phyloP scores from a whole-genome alignment of 2,888 invertebrate species.

The Auanema freiburgensis region DNA sequence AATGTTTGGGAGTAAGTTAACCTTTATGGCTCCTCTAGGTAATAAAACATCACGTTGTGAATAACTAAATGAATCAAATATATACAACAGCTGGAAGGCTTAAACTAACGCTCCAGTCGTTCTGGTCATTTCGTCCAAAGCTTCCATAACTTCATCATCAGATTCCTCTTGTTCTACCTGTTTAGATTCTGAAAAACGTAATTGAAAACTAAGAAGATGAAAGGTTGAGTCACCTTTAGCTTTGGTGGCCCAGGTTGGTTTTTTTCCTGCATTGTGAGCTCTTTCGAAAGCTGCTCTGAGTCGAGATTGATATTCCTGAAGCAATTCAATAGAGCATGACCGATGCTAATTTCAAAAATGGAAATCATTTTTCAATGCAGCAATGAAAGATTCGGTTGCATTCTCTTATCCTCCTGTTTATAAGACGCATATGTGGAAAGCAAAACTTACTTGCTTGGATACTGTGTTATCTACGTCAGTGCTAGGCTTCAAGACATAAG shows the following conservation, averaged over 20 bases:
- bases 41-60: constrained; percentile 5
- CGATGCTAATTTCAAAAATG: not conserved
- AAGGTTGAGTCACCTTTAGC: constrained; percentile 1
- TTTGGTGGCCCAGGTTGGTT: constrained; percentile 33
- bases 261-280: constrained; percentile 30
- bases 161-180: constrained; percentile 31
- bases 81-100: not conserved
- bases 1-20: constrained; percentile 13
- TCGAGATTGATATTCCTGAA: constrained; percentile 32
- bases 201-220: not conserved
- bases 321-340: not conserved
- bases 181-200: constrained; percentile 5
- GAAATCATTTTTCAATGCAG: too few species aligned
- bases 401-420: too few species aligned
- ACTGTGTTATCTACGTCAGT: constrained; percentile 29
- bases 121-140: constrained; percentile 19
- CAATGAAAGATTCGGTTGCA: too few species aligned
- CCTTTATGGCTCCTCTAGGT: constrained; percentile 10
- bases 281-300: constrained; percentile 33
- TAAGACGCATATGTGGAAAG: too few species aligned
- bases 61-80: not conserved
- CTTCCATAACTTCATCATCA: constrained; percentile 19
- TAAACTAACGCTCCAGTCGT: constrained; percentile 12
- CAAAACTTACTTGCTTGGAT: constrained; percentile 15
- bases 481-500: constrained; percentile 26